Conservation (phyloP, 2,797 vertebrate genomes). For the Rhabdophis nuchalis region DNA sequence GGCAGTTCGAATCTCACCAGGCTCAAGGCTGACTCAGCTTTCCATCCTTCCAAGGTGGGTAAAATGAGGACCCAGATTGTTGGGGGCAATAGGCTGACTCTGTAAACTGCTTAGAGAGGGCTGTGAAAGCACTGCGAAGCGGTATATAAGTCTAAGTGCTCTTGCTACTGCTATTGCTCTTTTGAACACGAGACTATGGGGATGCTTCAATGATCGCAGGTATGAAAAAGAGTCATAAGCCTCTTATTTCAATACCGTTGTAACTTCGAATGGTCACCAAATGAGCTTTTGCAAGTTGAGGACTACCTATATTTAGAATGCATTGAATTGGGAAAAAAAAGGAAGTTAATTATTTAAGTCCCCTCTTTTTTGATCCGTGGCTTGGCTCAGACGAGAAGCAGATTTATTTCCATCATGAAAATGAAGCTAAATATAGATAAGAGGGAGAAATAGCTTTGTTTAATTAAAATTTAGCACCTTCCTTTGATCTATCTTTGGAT, state of each 20-base stretch:
- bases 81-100: no score
- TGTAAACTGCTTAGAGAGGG: no score
- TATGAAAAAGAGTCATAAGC: not conserved
- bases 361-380: not conserved
- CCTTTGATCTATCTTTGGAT: not conserved
- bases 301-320: not conserved
- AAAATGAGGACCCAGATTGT: no score
- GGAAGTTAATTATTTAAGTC: not conserved
- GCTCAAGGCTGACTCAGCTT: no score
- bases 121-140: no score
- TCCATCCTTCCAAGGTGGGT: no score
- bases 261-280: no score
- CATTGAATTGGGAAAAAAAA: not conserved
- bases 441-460: not conserved
- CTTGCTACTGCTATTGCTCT: not conserved
- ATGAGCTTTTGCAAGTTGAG: not conserved
- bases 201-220: not conserved
- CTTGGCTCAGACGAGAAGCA: not conserved
- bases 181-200: not conserved
- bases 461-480: not conserved
- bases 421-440: not conserved
- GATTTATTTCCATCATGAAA: not conserved
- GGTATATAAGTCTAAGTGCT: no score
- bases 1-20: no score
- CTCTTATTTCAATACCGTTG: no score